These are phyloP conservation scores for Drosophila falleni DNA, from an alignment of 2,888 invertebrate species.

Conservation along the genomic window DNA sequence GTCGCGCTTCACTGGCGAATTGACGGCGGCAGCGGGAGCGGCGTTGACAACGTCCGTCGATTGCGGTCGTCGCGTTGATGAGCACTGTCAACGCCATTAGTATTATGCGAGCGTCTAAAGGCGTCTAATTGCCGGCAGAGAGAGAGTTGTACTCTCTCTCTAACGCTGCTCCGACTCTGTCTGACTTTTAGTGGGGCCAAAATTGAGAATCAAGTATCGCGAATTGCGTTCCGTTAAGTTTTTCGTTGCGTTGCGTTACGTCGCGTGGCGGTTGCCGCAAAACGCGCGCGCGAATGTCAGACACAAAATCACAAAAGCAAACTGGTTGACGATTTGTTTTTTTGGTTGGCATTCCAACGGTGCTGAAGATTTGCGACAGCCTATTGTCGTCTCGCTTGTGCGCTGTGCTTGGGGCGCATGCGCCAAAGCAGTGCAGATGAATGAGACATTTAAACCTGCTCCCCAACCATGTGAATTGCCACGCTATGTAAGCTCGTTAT, in stretches of 20 bases:
- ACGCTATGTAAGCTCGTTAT: conserved; percentile 7
- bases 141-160: conserved; percentile 17
- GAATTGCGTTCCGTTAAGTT: conserved; percentile 14
- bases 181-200: conserved; percentile 40
- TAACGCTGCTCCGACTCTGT: too few species aligned
- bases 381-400: conserved; percentile 58
- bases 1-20: conserved; percentile 79
- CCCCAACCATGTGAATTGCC: conserved; percentile 41
- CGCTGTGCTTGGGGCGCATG: conserved; percentile 57
- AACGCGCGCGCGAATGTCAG: conserved; percentile 68
- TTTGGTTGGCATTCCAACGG: conserved; percentile 70
- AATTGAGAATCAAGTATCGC: conserved; percentile 14
- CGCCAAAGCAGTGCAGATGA: conserved; percentile 72
- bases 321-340: conserved; percentile 59
- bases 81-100: conserved; percentile 83
- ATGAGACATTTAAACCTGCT: conserved; percentile 66
- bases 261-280: conserved; percentile 73
- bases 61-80: conserved; percentile 75
- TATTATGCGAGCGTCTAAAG: conserved; percentile 76
- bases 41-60: conserved; percentile 59
- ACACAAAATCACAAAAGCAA: conserved; percentile 66
- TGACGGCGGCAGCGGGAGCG: conserved; percentile 40
- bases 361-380: conserved; percentile 35
- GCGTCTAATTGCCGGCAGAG: conserved; percentile 72
- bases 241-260: conserved; percentile 48